These are phyloP conservation scores for Pholis gunnellus DNA, from an alignment of 2,113 vertebrate species.

Conservation along the genomic window DNA sequence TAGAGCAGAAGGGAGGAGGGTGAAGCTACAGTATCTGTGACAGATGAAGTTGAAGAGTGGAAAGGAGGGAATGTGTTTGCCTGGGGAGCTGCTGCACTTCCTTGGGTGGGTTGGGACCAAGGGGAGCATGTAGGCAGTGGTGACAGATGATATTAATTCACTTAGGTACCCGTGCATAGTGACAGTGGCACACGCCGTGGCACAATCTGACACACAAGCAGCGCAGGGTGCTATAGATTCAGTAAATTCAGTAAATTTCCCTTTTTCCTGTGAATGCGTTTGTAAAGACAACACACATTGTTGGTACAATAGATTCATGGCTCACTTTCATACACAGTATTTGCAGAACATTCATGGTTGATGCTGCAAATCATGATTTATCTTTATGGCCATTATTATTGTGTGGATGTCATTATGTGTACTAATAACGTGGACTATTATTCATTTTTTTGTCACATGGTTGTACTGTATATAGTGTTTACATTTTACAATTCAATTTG, in stretches of 20 bases:
- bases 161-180: conserved; percentile 68
- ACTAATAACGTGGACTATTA: neutral
- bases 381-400: neutral
- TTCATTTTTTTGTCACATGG: neutral
- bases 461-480: neutral
- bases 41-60: conserved; percentile 74
- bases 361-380: neutral
- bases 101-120: conserved; percentile 67
- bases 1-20: conserved; percentile 35
- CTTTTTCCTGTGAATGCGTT: neutral
- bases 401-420: neutral
- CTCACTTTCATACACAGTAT: neutral
- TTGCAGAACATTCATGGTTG: neutral
- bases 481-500: no score
- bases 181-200: conserved; percentile 47
- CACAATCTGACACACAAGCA: conserved; percentile 53
- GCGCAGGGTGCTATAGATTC: conserved; percentile 15
- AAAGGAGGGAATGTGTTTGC: conserved; percentile 57
- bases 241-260: conserved; percentile 25
- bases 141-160: conserved; percentile 82
- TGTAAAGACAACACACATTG: neutral
- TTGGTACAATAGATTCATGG: neutral
- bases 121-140: conserved; percentile 61
- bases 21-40: conserved; percentile 62
- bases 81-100: conserved; percentile 61